Evolutionary conservation across 2,797 vertebrate genomes (phyloP), one percentile per base, ranked within the genome.

Genomic region (Sebastes nivosus): DNA sequence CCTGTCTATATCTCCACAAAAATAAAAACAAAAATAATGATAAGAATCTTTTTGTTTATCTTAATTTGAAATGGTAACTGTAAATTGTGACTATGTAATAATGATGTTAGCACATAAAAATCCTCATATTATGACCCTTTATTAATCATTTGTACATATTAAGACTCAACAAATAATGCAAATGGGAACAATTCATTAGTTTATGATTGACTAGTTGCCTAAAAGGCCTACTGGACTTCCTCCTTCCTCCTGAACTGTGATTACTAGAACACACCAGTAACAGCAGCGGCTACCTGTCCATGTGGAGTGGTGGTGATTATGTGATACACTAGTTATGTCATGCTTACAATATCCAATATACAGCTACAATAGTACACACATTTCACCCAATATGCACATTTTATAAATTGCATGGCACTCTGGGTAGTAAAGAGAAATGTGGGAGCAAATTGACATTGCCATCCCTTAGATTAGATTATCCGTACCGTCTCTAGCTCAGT

Each of bases 381-480:
- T 20, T 18, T 38, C 32, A 8, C 2, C 3, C 52, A 55, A 6
- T 50, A 30, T 8, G n/a, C 29, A 25, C 42, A 52, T 10, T 27
- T 75, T 36, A 22, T 24, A 16, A 75, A 57, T 65, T 20, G 22
- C 32, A 14, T 74, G 46, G 34, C 24, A 9, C 24, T 38, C 12
- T 63, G 32, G 32, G 10, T 34, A 34, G 32, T 34, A 18, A 5
- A n/a, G 2, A 72, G 36, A 52, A 27, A 67, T 36, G 30, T 16
- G 14, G 20, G 24, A 67, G 3, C 24, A 24, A 24, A 34, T 12
- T 50, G 6, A 68, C 75, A n/a, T 36, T 11, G 18, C 5, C 36
- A 24, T 38, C 54, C 46, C 60, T 63, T 2, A 36, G 58, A 88
- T 86, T 71, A 71, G 34, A 4, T 36, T 36, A 36, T 36, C 34